Percentiles rank a stretch among this genome's conserved stretches.
Evolutionary conservation across 2,113 vertebrate genomes (phyloP).

Genomic region (Collichthys lucidus): DNA sequence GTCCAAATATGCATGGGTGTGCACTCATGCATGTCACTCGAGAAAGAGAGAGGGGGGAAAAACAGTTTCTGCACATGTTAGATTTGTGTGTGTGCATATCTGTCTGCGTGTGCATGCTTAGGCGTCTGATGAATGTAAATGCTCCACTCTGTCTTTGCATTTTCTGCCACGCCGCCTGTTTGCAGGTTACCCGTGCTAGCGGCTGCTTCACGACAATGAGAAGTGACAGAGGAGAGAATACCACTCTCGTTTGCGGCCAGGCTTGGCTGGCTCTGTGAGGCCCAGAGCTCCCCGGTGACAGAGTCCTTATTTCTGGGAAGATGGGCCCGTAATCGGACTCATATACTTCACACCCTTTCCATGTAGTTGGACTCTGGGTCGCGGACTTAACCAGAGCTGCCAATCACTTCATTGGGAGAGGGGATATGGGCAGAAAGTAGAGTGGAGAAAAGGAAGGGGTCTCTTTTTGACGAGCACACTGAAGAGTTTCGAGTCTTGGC

Average conservation of each 20-base stretch:
- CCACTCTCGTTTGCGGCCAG: slow-evolving; percentile 55
- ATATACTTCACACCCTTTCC: slow-evolving; percentile 57
- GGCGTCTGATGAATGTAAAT: slow-evolving; percentile 43
- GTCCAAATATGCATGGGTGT: slow-evolving; percentile 33
- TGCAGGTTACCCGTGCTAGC: slow-evolving; percentile 52
- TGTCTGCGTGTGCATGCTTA: not conserved
- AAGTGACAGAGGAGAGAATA: slow-evolving; percentile 74
- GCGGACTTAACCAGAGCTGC: slow-evolving; percentile 60
- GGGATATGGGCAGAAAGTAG: slow-evolving; percentile 39
- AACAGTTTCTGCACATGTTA: not conserved
- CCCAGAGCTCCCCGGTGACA: slow-evolving; percentile 56
- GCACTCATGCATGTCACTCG: slow-evolving; percentile 26
- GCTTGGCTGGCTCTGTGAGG: slow-evolving; percentile 62
- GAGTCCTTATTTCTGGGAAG: slow-evolving; percentile 75
- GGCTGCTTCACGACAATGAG: slow-evolving; percentile 61
- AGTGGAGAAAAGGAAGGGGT: slow-evolving; percentile 22
- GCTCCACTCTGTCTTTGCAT: slow-evolving; percentile 34
- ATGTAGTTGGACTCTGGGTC: slow-evolving; percentile 71
- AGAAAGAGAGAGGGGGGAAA: slow-evolving; percentile 1
- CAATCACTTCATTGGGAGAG: slow-evolving; percentile 51
- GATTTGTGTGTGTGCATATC: not conserved
- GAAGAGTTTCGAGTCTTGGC: not conserved
- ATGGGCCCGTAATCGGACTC: slow-evolving; percentile 71
- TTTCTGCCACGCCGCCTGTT: slow-evolving; percentile 38
- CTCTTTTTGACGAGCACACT: slow-evolving; percentile 8